Evolutionary conservation across 2,888 invertebrate genomes (phyloP).

Genomic region (Andrena minutula): DNA sequence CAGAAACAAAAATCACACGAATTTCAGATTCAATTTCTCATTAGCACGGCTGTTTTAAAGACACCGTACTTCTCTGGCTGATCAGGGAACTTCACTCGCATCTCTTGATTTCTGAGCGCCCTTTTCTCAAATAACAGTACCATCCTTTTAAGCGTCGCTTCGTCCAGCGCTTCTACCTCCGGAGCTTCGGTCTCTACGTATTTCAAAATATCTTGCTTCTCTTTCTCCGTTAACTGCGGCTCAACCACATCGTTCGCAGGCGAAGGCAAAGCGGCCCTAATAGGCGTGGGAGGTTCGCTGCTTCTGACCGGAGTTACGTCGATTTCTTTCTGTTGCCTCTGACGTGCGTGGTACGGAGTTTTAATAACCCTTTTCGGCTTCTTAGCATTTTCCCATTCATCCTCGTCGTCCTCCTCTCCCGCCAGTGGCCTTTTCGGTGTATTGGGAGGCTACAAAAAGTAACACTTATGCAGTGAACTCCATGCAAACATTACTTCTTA

Average conservation of each 20-base stretch:
- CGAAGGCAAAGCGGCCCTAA: slow-evolving; percentile 85
- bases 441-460: slow-evolving; percentile 90
- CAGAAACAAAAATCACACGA: slow-evolving; percentile 24
- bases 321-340: slow-evolving; percentile 80
- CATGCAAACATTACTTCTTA: too few relatives aligned
- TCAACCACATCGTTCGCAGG: slow-evolving; percentile 87
- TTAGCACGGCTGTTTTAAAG: not conserved
- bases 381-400: slow-evolving; percentile 88
- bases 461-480: not conserved
- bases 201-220: slow-evolving; percentile 92
- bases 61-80: slow-evolving; percentile 92
- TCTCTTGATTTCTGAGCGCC: slow-evolving; percentile 97
- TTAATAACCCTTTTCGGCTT: slow-evolving; percentile 85
- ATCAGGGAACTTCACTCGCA: slow-evolving; percentile 99
- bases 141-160: slow-evolving; percentile 94
- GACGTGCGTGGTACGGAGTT: slow-evolving; percentile 85
- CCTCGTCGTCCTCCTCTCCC: slow-evolving; percentile 90
- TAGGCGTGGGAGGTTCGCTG: slow-evolving; percentile 78
- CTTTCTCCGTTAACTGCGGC: slow-evolving; percentile 89
- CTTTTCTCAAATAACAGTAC: slow-evolving; percentile 97
- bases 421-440: slow-evolving; percentile 90
- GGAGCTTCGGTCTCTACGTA: slow-evolving; percentile 94
- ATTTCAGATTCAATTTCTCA: not conserved
- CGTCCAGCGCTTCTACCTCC: slow-evolving; percentile 95
- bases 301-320: slow-evolving; percentile 68